Evolutionary conservation across 1,140 invertebrate genomes (phyloP).

Genomic region (Caerostris extrusa): DNA sequence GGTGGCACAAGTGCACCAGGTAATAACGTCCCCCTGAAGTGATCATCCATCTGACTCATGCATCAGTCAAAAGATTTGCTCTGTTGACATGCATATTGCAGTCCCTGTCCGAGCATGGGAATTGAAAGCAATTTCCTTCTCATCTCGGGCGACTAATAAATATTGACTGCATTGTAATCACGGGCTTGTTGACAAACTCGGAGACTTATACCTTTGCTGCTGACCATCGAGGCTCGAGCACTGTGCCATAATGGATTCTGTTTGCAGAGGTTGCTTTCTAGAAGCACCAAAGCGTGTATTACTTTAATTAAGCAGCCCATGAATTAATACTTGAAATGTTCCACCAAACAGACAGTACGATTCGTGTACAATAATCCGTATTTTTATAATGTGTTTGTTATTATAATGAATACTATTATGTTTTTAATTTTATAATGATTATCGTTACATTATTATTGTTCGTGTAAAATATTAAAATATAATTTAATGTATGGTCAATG

Average conservation of each 20-base stretch:
- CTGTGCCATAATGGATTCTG: conserved; percentile 4
- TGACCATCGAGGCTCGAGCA: neutral
- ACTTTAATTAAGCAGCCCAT: conserved; percentile 4
- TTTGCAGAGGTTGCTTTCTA: neutral
- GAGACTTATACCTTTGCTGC: conserved; percentile 1
- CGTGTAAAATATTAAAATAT: too few relatives aligned
- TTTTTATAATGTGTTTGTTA: too few relatives aligned
- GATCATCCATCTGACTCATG: conserved; percentile 37
- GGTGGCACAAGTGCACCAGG: neutral
- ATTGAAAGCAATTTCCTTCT: conserved; percentile 69
- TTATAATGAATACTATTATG: too few relatives aligned
- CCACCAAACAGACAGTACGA: too few relatives aligned
- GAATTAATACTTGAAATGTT: neutral
- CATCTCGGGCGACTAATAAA: conserved; percentile 69
- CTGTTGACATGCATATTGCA: conserved; percentile 68
- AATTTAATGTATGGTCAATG: too few relatives aligned
- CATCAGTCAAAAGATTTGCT: conserved; percentile 45
- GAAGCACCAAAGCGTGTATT: neutral
- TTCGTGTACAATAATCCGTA: too few relatives aligned
- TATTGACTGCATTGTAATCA: conserved; percentile 75
- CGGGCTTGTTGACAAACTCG: conserved; percentile 58
- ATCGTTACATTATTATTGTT: too few relatives aligned
- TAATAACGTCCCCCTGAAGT: conserved; percentile 52
- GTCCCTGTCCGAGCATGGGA: conserved; percentile 5
- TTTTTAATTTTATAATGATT: too few relatives aligned